phyloP scores from a whole-genome alignment of 35 echinoderm and acorn worm species.

The Hemicentrotus pulcherrimus region DNA sequence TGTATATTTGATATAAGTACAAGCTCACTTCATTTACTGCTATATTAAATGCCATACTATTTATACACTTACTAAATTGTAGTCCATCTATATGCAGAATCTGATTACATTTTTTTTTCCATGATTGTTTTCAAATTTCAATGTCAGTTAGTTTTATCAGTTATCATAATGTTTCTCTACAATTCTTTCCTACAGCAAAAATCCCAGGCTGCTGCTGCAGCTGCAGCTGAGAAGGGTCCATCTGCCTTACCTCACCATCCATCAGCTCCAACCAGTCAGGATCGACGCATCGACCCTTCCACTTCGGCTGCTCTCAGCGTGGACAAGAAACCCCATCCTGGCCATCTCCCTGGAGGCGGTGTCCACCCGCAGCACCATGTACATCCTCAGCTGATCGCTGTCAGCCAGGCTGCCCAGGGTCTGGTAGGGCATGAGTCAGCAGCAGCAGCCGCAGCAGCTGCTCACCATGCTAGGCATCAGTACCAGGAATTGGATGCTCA shows the following conservation, averaged over 20 bases:
- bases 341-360: conserved; percentile 45
- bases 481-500: conserved; percentile 48
- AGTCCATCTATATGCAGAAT: too few species aligned
- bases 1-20: too few species aligned
- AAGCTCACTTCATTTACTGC: too few species aligned
- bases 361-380: conserved; percentile 33
- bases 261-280: conserved; percentile 50
- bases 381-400: conserved; percentile 29
- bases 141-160: not conserved
- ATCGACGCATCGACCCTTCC: not conserved
- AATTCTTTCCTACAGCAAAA: not conserved
- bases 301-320: not conserved
- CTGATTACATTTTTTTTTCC: too few species aligned
- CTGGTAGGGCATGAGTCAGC: conserved; percentile 2
- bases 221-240: conserved; percentile 30
- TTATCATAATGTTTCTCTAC: not conserved
- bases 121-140: too few species aligned
- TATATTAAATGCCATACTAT: too few species aligned
- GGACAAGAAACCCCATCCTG: conserved; percentile 52
- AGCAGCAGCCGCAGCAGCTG: not conserved
- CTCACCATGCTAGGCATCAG: conserved; percentile 38
- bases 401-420: conserved; percentile 43
- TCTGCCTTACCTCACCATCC: conserved; percentile 32
- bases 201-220: conserved; percentile 22
- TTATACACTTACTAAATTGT: too few species aligned